Base-by-base conservation (phyloP, 2,797 vertebrate species). In the Galaxias olidus region DNA sequence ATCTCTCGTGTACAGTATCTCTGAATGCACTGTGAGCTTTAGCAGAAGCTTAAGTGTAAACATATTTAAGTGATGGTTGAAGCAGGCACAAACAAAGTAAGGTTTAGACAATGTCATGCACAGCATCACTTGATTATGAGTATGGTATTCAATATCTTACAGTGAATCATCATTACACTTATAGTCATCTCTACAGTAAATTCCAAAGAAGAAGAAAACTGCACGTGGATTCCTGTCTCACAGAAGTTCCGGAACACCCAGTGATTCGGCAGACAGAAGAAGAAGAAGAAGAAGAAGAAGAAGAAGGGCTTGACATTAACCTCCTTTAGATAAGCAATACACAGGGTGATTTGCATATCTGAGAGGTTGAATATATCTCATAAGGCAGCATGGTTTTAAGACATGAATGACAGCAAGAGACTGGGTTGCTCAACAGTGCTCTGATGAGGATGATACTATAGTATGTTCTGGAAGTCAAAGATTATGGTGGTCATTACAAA, bases 321-420 rank as follows among this genome's bases (percentile, higher is more conserved):
- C 66, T 71, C 66, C 61, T 64, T 56, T 70, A 49, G 78, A 82
- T 70, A 60, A 74, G 75, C 70, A 79, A 75, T 77, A 74, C 72
- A 79, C 17, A n/a, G 13, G 65, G 79, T 79, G 79, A 58, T 41
- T 75, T 78, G 85, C 84, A 81, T 75, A 83, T 84, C 68, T 41
- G 70, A 48, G 63, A 72, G 74, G 77, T 77, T 77, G 70, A 68
- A 65, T 69, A 52, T 71, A 72, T 84, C 70, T 84, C 74, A 79
- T 90, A 91, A 91, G 90, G 89, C 90, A 91, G 88, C 80, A 78
- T 85, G 89, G 89, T 72, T 86, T 55, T 88, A 88, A 88, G 86
- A 91, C 85, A 83, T 78, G 76, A 79, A 83, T 69, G 80, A 87
- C 56, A 69, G 63, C 44, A 9, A 76, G 71, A 83, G 77, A 77